Evolutionary conservation across 2,113 vertebrate species (phyloP).

Genomic region (Egretta garzetta): DNA sequence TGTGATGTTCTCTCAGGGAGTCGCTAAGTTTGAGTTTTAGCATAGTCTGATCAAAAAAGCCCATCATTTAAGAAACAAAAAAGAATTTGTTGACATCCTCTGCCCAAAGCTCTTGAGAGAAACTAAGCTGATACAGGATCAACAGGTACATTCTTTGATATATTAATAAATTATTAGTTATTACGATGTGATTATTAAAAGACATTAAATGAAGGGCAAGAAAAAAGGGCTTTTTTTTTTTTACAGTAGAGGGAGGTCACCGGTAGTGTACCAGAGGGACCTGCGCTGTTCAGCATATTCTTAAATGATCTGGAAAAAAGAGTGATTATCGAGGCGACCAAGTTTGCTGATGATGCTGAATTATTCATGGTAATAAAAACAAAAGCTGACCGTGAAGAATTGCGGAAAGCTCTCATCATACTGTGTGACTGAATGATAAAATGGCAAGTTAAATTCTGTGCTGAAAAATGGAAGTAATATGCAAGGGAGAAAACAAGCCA

Average conservation of each 20-base stretch:
- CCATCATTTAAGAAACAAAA: background rate
- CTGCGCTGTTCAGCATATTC: constrained; percentile 47
- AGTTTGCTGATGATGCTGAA: constrained; percentile 63
- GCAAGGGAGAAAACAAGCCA: background rate
- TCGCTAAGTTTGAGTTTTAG: background rate
- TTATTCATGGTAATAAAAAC: constrained; percentile 66
- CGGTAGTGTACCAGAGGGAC: background rate
- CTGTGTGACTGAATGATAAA: constrained; percentile 53
- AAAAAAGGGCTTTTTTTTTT: background rate
- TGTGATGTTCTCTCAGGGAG: background rate
- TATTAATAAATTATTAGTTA: background rate
- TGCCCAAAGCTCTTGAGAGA: background rate
- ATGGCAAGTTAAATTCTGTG: constrained; percentile 7
- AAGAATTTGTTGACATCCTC: background rate
- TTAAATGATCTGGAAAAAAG: constrained; percentile 60
- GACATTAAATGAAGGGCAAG: background rate
- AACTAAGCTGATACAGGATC: background rate
- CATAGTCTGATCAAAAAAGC: background rate
- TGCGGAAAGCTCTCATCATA: constrained; percentile 46
- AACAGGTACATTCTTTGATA: background rate
- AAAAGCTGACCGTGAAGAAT: constrained; percentile 52
- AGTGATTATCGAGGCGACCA: constrained; percentile 22
- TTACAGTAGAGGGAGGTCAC: background rate
- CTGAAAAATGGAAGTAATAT: constrained; percentile 48
- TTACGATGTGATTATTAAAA: background rate